A percentile compares a stretch with the other conserved stretches of the same genome.
These are phyloP conservation scores for Callopanchax toddi DNA, from an alignment of 2,113 vertebrate genomes.

Conservation along the genomic window DNA sequence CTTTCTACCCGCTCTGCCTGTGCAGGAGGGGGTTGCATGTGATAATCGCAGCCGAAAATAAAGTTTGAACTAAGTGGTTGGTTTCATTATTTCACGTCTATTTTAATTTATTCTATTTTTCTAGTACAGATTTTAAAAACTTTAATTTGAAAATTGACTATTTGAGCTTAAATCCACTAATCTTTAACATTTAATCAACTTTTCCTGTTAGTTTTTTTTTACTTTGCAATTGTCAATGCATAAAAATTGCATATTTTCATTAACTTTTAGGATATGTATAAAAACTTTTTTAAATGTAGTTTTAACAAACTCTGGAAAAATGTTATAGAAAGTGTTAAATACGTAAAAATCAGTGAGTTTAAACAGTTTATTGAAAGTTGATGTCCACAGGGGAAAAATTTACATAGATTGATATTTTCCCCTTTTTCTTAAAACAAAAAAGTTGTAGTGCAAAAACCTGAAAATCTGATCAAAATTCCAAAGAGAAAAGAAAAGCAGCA, in stretches of 20 bases:
- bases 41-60: slow-evolving; percentile 71
- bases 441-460: slow-evolving; percentile 18
- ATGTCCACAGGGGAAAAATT: too few species aligned
- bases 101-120: too few species aligned
- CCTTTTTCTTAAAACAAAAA: slow-evolving; percentile 30
- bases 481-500: slow-evolving; percentile 50
- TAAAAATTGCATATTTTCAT: too few species aligned
- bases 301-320: too few species aligned
- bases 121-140: too few species aligned
- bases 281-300: too few species aligned
- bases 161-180: too few species aligned
- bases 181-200: too few species aligned
- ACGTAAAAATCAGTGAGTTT: not conserved
- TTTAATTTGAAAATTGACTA: too few species aligned
- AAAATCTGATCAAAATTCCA: slow-evolving; percentile 3
- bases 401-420: slow-evolving; percentile 49
- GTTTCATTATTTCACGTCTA: not conserved
- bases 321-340: not conserved
- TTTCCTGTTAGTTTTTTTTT: too few species aligned
- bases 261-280: too few species aligned
- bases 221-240: too few species aligned
- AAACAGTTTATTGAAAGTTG: not conserved
- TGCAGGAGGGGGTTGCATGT: slow-evolving; percentile 67
- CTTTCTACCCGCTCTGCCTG: slow-evolving; percentile 61
- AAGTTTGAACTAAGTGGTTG: slow-evolving; percentile 63